Percentiles rank a stretch among this genome's conserved stretches.
These are phyloP conservation scores for Phylloscopus trochiloides DNA, from an alignment of 2,113 vertebrate genomes.

Conservation along the genomic window DNA sequence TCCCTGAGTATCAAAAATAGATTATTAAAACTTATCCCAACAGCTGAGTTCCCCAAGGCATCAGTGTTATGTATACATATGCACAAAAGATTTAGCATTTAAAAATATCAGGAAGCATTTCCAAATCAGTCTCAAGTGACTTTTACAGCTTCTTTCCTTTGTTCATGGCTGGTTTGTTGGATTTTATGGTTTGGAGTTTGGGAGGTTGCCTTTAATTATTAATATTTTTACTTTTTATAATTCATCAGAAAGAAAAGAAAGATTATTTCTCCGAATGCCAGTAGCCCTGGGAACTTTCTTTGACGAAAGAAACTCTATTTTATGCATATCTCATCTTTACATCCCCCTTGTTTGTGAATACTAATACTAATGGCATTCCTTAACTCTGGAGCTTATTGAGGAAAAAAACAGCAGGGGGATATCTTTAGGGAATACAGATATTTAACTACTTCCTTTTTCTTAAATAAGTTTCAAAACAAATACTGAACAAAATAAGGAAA, in stretches of 20 bases:
- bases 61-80: neutral
- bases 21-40: neutral
- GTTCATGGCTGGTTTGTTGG: neutral
- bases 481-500: neutral
- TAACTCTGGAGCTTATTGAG: neutral
- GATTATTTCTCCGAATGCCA: neutral
- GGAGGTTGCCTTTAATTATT: neutral
- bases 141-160: constrained; percentile 25
- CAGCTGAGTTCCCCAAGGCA: constrained; percentile 41
- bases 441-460: neutral
- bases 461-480: constrained; percentile 4
- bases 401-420: neutral
- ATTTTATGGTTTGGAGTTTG: neutral
- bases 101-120: constrained; percentile 44
- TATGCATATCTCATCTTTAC: neutral
- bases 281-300: neutral
- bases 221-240: neutral
- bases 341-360: neutral
- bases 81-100: constrained; percentile 31
- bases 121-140: neutral
- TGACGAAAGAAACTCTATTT: neutral
- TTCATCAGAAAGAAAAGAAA: constrained; percentile 8
- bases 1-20: constrained; percentile 17
- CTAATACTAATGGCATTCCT: neutral
- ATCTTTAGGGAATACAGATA: neutral